Evolutionary conservation across 2,888 invertebrate genomes (phyloP), one percentile per base, ranked within the genome.

Genomic region (Eulithis prunata): DNA sequence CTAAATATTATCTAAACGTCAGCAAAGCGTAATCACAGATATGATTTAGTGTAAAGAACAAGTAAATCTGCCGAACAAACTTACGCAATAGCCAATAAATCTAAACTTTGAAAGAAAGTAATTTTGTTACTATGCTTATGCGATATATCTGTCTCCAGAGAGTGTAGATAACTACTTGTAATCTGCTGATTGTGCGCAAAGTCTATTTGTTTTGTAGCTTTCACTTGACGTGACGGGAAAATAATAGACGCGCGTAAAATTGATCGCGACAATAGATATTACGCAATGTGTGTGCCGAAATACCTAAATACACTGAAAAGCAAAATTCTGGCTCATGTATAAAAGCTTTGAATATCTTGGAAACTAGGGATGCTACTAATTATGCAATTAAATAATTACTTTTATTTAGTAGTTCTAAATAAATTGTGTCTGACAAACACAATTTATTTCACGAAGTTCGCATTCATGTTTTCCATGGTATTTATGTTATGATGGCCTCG

Each of bases 61-160:
- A 87, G 84, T 86, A 86, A 86, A 84, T 82, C 82, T 85, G 81
- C 82, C 81, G 84, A 88, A 81, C 79, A 73, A 86, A 86, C 84
- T 87, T 86, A 86, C 86, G 84, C 85, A 86, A 86, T 85, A 81
- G 80, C 82, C 88, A 87, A 91, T 92, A 91, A 92, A 92, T 91
- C 90, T 87, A 85, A 90, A 90, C 86, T 90, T 90, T 83, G 84
- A 80, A 87, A 86, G 87, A 87, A 90, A 89, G 89, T 90, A 89
- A 90, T 89, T 86, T 81, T 86, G 85, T 86, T 83, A 83, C 85
- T 84, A 84, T 88, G 84, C 88, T 82, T 86, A 86, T 87, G 83
- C 80, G 85, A 88, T 88, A 82, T 87, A 81, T 83, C 81, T 84
- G 84, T 86, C 84, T 82, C 83, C 75, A 78, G 78, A 56, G 52